A percentile compares a stretch with the other conserved stretches of the same genome.
phyloP scores from a whole-genome alignment of 2,797 vertebrate genomes.

The Cryptoprocta ferox region DNA sequence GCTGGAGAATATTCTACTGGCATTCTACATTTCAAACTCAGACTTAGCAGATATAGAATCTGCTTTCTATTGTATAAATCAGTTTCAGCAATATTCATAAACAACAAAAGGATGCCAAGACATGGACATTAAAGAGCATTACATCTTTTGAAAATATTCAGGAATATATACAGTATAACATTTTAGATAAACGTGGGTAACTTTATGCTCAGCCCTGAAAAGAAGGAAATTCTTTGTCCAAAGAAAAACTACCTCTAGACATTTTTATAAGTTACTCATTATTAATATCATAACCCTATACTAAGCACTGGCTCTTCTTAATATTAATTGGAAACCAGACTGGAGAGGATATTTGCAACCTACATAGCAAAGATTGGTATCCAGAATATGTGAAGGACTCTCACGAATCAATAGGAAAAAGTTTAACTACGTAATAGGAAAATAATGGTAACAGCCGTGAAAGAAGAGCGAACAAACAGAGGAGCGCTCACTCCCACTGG shows the following conservation, averaged over 20 bases:
- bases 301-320: neutral
- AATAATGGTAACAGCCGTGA: neutral
- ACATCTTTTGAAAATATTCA: slow-evolving; percentile 58
- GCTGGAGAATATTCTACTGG: slow-evolving; percentile 9
- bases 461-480: neutral
- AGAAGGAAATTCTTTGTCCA: neutral
- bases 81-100: slow-evolving; percentile 64
- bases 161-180: neutral
- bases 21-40: slow-evolving; percentile 46
- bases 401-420: neutral
- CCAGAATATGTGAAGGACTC: neutral
- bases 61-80: slow-evolving; percentile 69
- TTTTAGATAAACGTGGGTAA: slow-evolving; percentile 55
- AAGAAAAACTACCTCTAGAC: slow-evolving; percentile 31
- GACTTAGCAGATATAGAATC: slow-evolving; percentile 28
- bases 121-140: slow-evolving; percentile 20
- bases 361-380: neutral
- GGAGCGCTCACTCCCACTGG: neutral
- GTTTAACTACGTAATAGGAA: neutral
- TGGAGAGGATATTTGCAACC: neutral
- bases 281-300: neutral
- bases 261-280: slow-evolving; percentile 34
- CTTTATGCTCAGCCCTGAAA: neutral
- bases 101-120: slow-evolving; percentile 27
- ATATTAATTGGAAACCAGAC: slow-evolving; percentile 7